Conservation (phyloP, 30 jellyfish, hydroid and myxozoan genomes). For the Chrysaora quinquecirrha region DNA sequence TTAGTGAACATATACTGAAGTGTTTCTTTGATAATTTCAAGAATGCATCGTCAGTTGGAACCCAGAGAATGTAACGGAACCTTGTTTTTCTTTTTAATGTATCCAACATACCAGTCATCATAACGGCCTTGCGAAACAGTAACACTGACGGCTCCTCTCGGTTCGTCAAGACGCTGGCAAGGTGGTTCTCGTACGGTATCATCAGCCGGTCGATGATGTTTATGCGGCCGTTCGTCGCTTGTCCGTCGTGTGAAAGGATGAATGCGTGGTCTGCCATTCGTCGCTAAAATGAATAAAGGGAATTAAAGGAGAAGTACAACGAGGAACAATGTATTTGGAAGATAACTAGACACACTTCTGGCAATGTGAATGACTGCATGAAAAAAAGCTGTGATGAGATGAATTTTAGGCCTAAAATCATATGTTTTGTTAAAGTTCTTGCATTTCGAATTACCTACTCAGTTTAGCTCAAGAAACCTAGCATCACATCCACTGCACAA, state of each 20-base stretch:
- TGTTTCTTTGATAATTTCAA: constrained; percentile 17
- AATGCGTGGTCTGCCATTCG: constrained; percentile 30
- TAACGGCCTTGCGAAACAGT: constrained; percentile 30
- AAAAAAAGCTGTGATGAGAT: no score
- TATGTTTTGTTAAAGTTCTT: no score
- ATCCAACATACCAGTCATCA: constrained; percentile 1
- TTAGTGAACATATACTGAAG: constrained; percentile 19
- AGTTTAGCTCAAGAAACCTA: no score
- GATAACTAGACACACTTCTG: no score
- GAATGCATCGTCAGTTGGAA: constrained; percentile 53
- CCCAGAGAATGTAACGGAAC: constrained; percentile 47
- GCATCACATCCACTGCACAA: no score
- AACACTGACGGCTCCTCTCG: constrained; percentile 35
- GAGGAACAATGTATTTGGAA: no score
- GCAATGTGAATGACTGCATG: no score
- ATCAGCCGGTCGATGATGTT: constrained; percentile 48
- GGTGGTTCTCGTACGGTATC: constrained; percentile 46
- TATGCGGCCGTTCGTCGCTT: constrained; percentile 40
- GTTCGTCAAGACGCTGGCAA: constrained; percentile 25
- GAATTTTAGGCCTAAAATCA: no score
- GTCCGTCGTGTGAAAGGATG: constrained; percentile 7
- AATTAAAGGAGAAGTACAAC: no score
- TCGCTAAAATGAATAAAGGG: constrained; percentile 31
- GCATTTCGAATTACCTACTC: no score
- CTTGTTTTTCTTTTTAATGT: constrained; percentile 16